These are phyloP conservation scores for Sebastiscus albofasciatus DNA, from an alignment of 2,797 vertebrate genomes.

Conservation along the genomic window DNA sequence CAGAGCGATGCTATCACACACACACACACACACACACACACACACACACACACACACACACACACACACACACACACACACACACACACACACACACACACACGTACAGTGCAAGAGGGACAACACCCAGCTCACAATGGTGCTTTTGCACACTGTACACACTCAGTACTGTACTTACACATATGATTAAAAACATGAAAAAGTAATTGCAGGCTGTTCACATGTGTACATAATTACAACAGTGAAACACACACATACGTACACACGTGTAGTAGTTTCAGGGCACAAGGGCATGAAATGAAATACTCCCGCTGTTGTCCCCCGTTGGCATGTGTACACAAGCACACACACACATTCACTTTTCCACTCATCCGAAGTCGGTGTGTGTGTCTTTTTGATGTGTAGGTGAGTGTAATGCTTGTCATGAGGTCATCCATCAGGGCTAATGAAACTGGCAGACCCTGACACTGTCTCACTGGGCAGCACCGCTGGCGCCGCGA, in stretches of 20 bases:
- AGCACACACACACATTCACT: slow-evolving; percentile 11
- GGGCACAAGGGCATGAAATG: slow-evolving; percentile 49
- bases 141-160: slow-evolving; percentile 16
- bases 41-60: background rate
- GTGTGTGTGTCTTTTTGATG: slow-evolving; percentile 65
- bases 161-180: slow-evolving; percentile 17
- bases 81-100: no score
- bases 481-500: slow-evolving; percentile 71
- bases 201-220: slow-evolving; percentile 31
- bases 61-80: no score
- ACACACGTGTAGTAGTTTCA: slow-evolving; percentile 42
- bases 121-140: slow-evolving; percentile 47
- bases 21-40: background rate
- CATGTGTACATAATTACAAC: slow-evolving; percentile 39
- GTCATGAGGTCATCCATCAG: slow-evolving; percentile 82
- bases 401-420: slow-evolving; percentile 71
- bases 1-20: slow-evolving; percentile 42
- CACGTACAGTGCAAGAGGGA: slow-evolving; percentile 19
- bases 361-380: slow-evolving; percentile 55
- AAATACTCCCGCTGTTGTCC: slow-evolving; percentile 48
- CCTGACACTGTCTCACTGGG: slow-evolving; percentile 75
- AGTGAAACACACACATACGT: slow-evolving; percentile 28
- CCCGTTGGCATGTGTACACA: slow-evolving; percentile 25
- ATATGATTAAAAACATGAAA: slow-evolving; percentile 54
- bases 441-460: slow-evolving; percentile 81